Percentiles rank a stretch among this genome's conserved stretches.
These are phyloP conservation scores for Spilosoma lubricipeda DNA, from an alignment of 2,888 invertebrate genomes.

Conservation along the genomic window DNA sequence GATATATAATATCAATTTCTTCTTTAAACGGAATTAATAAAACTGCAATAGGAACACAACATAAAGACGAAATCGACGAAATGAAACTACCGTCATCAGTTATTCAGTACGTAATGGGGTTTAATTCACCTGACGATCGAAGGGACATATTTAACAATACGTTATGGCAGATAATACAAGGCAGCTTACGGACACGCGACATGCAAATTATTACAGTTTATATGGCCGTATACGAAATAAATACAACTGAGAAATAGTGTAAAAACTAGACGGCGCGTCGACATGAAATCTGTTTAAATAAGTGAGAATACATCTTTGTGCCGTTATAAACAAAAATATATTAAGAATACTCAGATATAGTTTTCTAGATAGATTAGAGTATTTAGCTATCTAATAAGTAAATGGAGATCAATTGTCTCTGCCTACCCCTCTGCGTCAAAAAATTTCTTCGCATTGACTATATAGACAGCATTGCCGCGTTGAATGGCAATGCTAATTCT, in stretches of 20 bases:
- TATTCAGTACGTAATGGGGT: slow-evolving; percentile 43
- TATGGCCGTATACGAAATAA: not conserved
- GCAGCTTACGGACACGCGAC: slow-evolving; percentile 22
- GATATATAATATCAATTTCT: too few species aligned
- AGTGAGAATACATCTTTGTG: too few species aligned
- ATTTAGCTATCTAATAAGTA: too few species aligned
- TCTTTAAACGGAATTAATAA: not conserved
- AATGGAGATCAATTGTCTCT: too few species aligned
- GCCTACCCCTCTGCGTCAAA: too few species aligned
- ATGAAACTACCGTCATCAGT: slow-evolving; percentile 35
- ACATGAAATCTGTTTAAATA: not conserved
- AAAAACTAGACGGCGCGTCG: not conserved
- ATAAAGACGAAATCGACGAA: not conserved
- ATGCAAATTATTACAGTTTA: not conserved
- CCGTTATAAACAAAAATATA: too few species aligned
- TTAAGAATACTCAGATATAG: too few species aligned
- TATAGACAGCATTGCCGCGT: too few species aligned
- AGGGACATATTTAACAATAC: slow-evolving; percentile 37
- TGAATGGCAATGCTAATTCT: too few species aligned
- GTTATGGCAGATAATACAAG: slow-evolving; percentile 34
- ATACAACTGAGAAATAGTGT: not conserved
- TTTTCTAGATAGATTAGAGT: too few species aligned
- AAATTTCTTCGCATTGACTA: too few species aligned
- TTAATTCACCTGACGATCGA: slow-evolving; percentile 39
- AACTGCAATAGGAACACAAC: not conserved